phyloP scores from a whole-genome alignment of 1,140 invertebrate species.

The Nymphalis io region DNA sequence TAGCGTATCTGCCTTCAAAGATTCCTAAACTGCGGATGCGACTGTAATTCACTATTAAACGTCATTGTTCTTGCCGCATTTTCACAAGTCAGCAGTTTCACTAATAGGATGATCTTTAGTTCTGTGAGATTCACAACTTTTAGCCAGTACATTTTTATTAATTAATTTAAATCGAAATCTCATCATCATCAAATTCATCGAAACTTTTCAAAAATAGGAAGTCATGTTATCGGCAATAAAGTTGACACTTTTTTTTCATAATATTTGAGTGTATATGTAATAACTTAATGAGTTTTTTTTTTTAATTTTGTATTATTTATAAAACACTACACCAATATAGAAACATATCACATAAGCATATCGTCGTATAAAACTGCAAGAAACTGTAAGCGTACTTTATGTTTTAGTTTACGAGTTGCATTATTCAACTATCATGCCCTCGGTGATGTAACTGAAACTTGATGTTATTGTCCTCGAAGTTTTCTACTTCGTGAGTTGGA shows the following conservation, averaged over 20 bases:
- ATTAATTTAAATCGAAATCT: background rate
- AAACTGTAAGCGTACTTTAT: constrained; percentile 18
- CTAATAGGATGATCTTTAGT: constrained; percentile 16
- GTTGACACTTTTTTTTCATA: no score
- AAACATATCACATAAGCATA: background rate
- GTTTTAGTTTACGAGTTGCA: constrained; percentile 19
- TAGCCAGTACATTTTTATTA: background rate
- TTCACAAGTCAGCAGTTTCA: constrained; percentile 39
- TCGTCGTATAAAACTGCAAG: background rate
- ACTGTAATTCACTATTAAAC: constrained; percentile 45
- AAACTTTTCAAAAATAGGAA: no score
- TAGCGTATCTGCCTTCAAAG: constrained; percentile 26
- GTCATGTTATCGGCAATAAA: no score
- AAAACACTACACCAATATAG: background rate
- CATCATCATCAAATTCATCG: no score
- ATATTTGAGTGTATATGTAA: no score
- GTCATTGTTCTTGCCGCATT: constrained; percentile 42
- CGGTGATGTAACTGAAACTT: constrained; percentile 26
- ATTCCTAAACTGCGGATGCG: constrained; percentile 33
- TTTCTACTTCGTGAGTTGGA: constrained; percentile 35
- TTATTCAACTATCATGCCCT: constrained; percentile 29
- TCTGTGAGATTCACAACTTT: constrained; percentile 12
- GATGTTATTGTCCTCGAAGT: constrained; percentile 33
- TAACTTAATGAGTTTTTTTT: no score
- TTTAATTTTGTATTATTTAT: background rate